Evolutionary conservation across 2,113 vertebrate genomes (phyloP), one percentile per base, ranked within the genome.

Genomic region (Abramis brama): DNA sequence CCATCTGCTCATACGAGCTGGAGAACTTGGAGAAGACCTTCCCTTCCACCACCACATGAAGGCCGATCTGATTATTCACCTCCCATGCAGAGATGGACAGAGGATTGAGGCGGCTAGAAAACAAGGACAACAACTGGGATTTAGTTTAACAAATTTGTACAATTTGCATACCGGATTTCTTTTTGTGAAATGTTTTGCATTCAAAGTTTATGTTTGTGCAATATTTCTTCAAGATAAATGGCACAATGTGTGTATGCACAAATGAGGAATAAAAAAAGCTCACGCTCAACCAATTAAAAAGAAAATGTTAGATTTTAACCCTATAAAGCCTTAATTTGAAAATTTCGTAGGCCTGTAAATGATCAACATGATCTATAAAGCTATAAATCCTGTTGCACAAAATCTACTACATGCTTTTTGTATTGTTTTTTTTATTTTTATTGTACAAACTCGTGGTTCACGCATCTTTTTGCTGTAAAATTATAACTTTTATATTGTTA

Each of bases 1-100:
- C 17, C 33, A 90, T 78, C 62, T 94, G 92, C 57, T 93, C 90
- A 12, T 94, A 91, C 13, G 89, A 25, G 62, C 95, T 96, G 45
- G 95, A 96, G 78, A 95, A 93, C 47, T 95, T 93, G 0, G 97
- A 95, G 89, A 97, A 97, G 82, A 96, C 94, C 92, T 96, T 97
- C 84, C 97, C 97, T 89, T 97, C 96, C 25, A 97, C 84, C 36
- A 94, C 95, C 84, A 97, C 93, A 8, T 99, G 97, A 10, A 99
- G 96, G 25, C 96, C 94, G 71, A 99, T 92, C 9, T 97, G 96
- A 74, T 96, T 96, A 85, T 92, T 96, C 52, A 95, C 92, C 92
- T 97, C 95, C 45, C 95, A 97, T 5, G 96, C 95, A 33, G 95
- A 94, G 39, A 97, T 57, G 17, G 97, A 97, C 6, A 93, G 91